These are phyloP conservation scores for Hoplodrina blanda DNA, from an alignment of 2,888 invertebrate species.

Conservation along the genomic window DNA sequence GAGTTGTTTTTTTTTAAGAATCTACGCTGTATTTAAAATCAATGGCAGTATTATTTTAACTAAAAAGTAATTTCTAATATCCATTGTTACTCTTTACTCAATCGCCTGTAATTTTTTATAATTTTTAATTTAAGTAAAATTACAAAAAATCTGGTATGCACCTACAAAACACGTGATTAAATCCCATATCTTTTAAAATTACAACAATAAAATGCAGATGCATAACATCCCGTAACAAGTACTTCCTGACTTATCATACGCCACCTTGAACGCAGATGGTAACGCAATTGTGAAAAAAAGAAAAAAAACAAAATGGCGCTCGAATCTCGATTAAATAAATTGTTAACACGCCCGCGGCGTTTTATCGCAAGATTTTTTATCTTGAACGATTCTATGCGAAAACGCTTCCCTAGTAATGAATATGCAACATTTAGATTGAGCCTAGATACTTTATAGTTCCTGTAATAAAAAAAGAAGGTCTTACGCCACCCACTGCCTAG, in stretches of 20 bases:
- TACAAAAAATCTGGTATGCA: background rate
- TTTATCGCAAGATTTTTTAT: constrained; percentile 80
- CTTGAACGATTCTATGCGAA: constrained; percentile 82
- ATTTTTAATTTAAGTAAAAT: too few species aligned
- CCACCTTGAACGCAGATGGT: constrained; percentile 86
- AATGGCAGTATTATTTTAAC: background rate
- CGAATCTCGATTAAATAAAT: constrained; percentile 84
- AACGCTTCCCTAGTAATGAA: constrained; percentile 76
- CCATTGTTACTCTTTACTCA: too few species aligned
- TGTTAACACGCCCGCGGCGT: constrained; percentile 81
- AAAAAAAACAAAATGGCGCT: constrained; percentile 69
- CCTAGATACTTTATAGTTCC: constrained; percentile 83
- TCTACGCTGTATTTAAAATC: too few species aligned
- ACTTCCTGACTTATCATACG: constrained; percentile 81
- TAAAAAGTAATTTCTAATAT: too few species aligned
- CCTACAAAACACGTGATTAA: constrained; percentile 4
- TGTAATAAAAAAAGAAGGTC: constrained; percentile 70
- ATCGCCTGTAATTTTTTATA: too few species aligned
- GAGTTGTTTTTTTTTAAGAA: background rate
- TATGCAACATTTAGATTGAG: constrained; percentile 80
- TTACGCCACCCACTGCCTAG: constrained; percentile 78
- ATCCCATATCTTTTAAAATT: constrained; percentile 51
- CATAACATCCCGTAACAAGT: constrained; percentile 63
- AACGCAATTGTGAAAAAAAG: constrained; percentile 55
- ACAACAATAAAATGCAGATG: constrained; percentile 63